Evolutionary conservation across 2,888 invertebrate species (phyloP).

Genomic region (Stramonita haemastoma): DNA sequence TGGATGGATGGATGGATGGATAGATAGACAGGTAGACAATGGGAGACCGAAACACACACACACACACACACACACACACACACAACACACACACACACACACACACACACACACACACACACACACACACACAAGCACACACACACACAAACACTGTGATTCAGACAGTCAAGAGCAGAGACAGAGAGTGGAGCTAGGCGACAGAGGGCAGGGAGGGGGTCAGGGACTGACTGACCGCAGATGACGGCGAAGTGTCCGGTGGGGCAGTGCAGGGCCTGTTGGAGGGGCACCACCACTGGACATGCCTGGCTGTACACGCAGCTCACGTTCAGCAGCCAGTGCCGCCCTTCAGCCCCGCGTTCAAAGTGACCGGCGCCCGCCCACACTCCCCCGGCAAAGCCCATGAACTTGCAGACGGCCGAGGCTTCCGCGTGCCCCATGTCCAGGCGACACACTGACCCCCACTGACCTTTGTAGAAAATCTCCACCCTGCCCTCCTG

Average conservation of each 20-base stretch:
- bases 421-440: slow-evolving; percentile 65
- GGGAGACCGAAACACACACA: too few relatives aligned
- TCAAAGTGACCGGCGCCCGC: slow-evolving; percentile 64
- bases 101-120: slow-evolving; percentile 10
- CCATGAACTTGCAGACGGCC: slow-evolving; percentile 67
- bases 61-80: too few relatives aligned
- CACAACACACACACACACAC: background rate
- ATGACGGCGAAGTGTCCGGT: slow-evolving; percentile 61
- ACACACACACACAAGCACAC: slow-evolving; percentile 18
- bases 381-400: slow-evolving; percentile 64
- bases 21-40: too few relatives aligned
- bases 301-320: slow-evolving; percentile 61
- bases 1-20: too few relatives aligned
- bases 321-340: slow-evolving; percentile 65
- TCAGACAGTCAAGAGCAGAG: background rate
- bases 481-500: slow-evolving; percentile 70
- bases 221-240: slow-evolving; percentile 60
- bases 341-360: slow-evolving; percentile 56
- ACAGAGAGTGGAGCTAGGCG: background rate
- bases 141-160: background rate
- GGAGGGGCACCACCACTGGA: slow-evolving; percentile 51
- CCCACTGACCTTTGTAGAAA: slow-evolving; percentile 68
- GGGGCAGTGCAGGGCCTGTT: slow-evolving; percentile 53
- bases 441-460: slow-evolving; percentile 62
- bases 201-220: background rate